A percentile compares a stretch with the other conserved stretches of the same genome.
These are phyloP conservation scores for Syngnathus acus DNA, from an alignment of 2,797 vertebrate genomes.

Conservation along the genomic window DNA sequence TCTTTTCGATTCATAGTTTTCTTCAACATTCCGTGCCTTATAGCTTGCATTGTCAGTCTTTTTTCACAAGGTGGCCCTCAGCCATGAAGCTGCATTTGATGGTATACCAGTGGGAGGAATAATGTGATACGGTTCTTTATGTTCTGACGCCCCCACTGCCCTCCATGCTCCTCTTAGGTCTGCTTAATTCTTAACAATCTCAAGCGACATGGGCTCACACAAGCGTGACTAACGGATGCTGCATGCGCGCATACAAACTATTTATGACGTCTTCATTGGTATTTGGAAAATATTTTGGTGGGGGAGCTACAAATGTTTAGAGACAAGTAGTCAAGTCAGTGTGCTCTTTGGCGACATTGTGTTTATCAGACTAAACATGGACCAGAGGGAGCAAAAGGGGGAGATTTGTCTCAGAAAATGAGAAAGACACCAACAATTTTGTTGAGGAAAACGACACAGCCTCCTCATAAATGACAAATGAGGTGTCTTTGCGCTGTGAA, in stretches of 20 bases:
- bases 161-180: neutral
- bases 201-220: neutral
- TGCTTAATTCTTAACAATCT: neutral
- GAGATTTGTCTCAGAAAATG: no score
- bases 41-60: neutral
- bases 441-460: neutral
- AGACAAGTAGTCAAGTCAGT: neutral
- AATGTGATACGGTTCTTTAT: conserved; percentile 51
- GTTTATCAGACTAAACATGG: no score
- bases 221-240: neutral
- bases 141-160: conserved; percentile 39
- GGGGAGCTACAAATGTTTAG: neutral
- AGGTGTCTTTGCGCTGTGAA: conserved; percentile 31
- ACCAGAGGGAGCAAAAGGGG: no score
- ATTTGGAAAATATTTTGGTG: neutral
- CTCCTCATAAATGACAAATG: conserved; percentile 22
- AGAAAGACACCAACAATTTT: no score
- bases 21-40: neutral
- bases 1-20: neutral
- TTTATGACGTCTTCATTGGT: neutral
- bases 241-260: neutral
- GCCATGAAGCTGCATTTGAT: conserved; percentile 24
- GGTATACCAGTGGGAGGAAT: conserved; percentile 30
- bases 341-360: no score
- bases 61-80: conserved; percentile 13